Evolutionary conservation across 2,797 vertebrate genomes (phyloP).

Genomic region (Halcyon badia): DNA sequence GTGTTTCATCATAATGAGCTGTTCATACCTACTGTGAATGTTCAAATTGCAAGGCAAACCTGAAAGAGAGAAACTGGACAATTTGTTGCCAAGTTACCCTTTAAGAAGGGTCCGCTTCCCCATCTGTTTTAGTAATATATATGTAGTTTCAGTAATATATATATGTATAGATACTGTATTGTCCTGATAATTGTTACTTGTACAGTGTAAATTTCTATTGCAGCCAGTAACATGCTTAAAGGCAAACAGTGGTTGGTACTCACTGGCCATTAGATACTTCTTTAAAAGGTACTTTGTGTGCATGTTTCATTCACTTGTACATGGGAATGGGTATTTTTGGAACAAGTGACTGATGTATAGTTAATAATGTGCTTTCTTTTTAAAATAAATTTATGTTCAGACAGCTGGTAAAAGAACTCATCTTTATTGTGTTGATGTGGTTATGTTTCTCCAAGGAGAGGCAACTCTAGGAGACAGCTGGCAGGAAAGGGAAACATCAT

Average conservation of each 20-base stretch:
- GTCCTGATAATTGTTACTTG: background rate
- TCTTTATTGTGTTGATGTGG: background rate
- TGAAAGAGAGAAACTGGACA: background rate
- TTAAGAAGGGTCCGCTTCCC: background rate
- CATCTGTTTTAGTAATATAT: background rate
- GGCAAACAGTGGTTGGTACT: background rate
- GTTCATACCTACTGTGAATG: background rate
- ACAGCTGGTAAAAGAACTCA: background rate
- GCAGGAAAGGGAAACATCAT: background rate
- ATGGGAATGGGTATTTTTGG: background rate
- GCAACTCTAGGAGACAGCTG: background rate
- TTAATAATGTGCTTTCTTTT: background rate
- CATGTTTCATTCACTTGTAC: background rate
- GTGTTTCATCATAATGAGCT: background rate
- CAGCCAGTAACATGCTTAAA: background rate
- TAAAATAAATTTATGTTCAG: background rate
- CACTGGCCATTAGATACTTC: background rate
- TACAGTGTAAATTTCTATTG: background rate
- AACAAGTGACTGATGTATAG: background rate
- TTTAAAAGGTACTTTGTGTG: background rate
- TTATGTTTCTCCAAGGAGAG: background rate
- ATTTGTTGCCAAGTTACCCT: background rate
- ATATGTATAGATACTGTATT: fast-evolving
- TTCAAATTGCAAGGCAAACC: background rate
- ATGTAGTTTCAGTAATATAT: no score